Percentiles rank a stretch among this genome's conserved stretches.
phyloP scores from a whole-genome alignment of 2,797 vertebrate species.

The Danio tinwini region DNA sequence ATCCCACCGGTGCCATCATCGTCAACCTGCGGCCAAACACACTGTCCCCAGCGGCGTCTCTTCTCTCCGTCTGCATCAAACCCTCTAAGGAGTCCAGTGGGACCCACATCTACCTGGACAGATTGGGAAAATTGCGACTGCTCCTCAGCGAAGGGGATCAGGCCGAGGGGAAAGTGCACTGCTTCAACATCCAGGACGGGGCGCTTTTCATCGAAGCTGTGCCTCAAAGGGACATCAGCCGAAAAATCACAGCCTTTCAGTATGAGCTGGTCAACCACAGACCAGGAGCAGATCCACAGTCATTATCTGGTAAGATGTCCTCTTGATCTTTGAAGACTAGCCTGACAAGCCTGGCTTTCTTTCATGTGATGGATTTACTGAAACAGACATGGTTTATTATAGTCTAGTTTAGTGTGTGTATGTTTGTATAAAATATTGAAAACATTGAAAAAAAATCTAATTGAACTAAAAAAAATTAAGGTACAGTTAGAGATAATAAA shows the following conservation, averaged over 20 bases:
- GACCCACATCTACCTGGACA: constrained; percentile 97
- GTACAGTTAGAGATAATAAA: no score
- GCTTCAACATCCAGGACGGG: constrained; percentile 89
- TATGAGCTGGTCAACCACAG: constrained; percentile 89
- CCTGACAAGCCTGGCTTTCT: constrained; percentile 1
- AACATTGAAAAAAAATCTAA: no score
- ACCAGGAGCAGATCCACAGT: constrained; percentile 76
- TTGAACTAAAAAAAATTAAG: no score
- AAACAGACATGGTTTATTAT: not conserved
- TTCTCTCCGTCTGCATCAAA: constrained; percentile 94
- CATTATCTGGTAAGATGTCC: constrained; percentile 82
- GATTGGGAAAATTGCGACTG: constrained; percentile 88
- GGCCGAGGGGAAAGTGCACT: constrained; percentile 81
- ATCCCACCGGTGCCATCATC: constrained; percentile 95
- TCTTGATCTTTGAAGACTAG: constrained; percentile 16
- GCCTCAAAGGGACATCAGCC: constrained; percentile 91
- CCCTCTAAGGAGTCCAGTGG: constrained; percentile 87
- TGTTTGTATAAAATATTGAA: no score
- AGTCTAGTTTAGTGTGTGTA: no score
- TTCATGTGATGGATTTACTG: constrained; percentile 6
- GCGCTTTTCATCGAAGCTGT: constrained; percentile 94
- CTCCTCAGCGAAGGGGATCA: constrained; percentile 87
- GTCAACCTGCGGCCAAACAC: constrained; percentile 94
- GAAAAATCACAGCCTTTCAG: constrained; percentile 92
- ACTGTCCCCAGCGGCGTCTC: constrained; percentile 78